These are phyloP conservation scores for Drosophila tristis DNA, from an alignment of 1,140 invertebrate genomes.

Conservation along the genomic window DNA sequence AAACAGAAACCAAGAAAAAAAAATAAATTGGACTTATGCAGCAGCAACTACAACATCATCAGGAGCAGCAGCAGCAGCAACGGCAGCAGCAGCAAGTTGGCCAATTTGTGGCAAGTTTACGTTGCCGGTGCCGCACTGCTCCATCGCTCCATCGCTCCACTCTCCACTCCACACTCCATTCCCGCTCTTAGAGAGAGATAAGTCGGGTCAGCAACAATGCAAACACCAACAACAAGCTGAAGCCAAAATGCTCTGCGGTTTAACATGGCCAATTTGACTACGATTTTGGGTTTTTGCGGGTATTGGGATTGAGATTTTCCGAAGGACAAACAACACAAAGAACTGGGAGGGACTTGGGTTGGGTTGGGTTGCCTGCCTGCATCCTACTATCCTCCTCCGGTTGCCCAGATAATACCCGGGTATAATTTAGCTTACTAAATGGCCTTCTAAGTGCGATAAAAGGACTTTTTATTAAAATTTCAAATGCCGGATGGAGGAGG, in stretches of 20 bases:
- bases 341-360: background rate
- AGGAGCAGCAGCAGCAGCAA: slow-evolving; percentile 4
- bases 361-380: background rate
- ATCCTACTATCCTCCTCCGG: background rate
- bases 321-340: slow-evolving; percentile 2
- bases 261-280: slow-evolving; percentile 81
- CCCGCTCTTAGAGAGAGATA: slow-evolving; percentile 59
- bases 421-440: slow-evolving; percentile 80
- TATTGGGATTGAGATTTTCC: slow-evolving; percentile 34
- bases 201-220: slow-evolving; percentile 71
- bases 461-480: slow-evolving; percentile 79
- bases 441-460: slow-evolving; percentile 80
- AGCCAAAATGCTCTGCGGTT: slow-evolving; percentile 71
- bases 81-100: slow-evolving; percentile 40
- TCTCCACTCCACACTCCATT: slow-evolving; percentile 28
- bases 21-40: slow-evolving; percentile 81
- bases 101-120: slow-evolving; percentile 80
- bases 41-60: slow-evolving; percentile 26
- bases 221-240: slow-evolving; percentile 19
- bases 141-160: slow-evolving; percentile 2
- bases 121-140: slow-evolving; percentile 57
- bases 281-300: slow-evolving; percentile 62
- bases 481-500: slow-evolving; percentile 36
- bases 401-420: slow-evolving; percentile 56
- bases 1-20: slow-evolving; percentile 47